Base-by-base conservation (phyloP, 2,888 invertebrate genomes). In the Platycheirus rosarum region DNA sequence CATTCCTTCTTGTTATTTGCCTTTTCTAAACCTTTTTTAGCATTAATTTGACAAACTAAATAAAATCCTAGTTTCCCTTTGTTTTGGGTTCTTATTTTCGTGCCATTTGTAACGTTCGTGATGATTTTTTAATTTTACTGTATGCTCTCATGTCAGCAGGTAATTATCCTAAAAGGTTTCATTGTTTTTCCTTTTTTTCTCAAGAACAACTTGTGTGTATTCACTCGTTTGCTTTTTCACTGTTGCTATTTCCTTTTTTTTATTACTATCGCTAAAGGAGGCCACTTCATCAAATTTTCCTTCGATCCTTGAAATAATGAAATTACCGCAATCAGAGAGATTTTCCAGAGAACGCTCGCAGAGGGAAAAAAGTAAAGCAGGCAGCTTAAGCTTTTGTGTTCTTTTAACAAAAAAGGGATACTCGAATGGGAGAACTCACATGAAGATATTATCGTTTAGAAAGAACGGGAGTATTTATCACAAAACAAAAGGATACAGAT, bases 81-180 rank as follows among this genome's bases (percentile, higher is more conserved):
- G 37, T 42, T 55, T 37, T 55, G 26, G 13, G 14, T 57, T 42
- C 9, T 26, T 14, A 60, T 46, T 40, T 66, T 75, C 11, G 9
- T 16, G n/a, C n/a, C 40, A 48, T 63, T 77, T 70, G 35, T 40
- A 32, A 46, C 13, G 66, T 76, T 71, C 80, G 76, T 76, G 76
- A 76, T 76, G 66, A 71, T 82, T 71, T 71, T 80, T 82, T 82
- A 76, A 82, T 82, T 82, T 71, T 63, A 82, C 76, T 76, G 62
- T 76, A 68, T 76, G 76, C 80, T 76, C 66, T 76, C 80, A 71
- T 82, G 80, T 82, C 80, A 76, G 60, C 76, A 82, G 71, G 80
- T 76, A 82, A 76, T 82, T 82, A 82, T 82, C 66, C 76, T 82
- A 71, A 82, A 76, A 82, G 80, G 71, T 76, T 76, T 71, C 62